Conservation (phyloP, 2,797 vertebrate genomes). For the Leuciscus waleckii region DNA sequence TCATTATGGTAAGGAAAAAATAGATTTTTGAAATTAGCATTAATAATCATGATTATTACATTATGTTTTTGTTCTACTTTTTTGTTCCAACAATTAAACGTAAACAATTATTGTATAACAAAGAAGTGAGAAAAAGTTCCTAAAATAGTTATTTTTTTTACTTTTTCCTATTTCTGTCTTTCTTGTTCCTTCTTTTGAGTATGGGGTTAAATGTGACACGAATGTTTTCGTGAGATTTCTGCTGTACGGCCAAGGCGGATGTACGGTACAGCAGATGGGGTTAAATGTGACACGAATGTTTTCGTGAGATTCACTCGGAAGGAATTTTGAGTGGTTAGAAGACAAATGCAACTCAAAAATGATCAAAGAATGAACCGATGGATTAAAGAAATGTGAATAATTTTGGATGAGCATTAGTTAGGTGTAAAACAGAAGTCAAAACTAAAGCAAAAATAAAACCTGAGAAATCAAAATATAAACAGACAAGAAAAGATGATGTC, state of each 20-base stretch:
- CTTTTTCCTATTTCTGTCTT: neutral
- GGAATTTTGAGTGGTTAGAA: neutral
- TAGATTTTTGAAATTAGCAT: neutral
- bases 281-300: constrained; percentile 2
- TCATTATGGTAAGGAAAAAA: neutral
- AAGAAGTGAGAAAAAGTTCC: neutral
- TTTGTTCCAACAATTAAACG: neutral
- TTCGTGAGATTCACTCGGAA: neutral
- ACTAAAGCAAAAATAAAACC: neutral
- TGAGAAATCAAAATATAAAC: neutral
- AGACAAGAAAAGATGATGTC: constrained; percentile 8
- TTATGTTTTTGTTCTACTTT: neutral
- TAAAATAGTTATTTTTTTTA: neutral
- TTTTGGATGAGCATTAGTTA: neutral
- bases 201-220: neutral
- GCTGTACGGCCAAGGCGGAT: no score
- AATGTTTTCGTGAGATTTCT: constrained; percentile 6
- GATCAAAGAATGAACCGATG: constrained; percentile 4
- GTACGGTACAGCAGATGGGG: no score
- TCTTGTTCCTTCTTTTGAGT: neutral
- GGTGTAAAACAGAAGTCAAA: neutral
- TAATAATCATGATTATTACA: neutral
- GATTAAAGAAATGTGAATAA: neutral
- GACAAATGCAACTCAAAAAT: neutral
- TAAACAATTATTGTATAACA: neutral